Percentiles rank a stretch among this genome's conserved stretches.
phyloP scores from a whole-genome alignment of 2,113 vertebrate species.

The Neogale vison region DNA sequence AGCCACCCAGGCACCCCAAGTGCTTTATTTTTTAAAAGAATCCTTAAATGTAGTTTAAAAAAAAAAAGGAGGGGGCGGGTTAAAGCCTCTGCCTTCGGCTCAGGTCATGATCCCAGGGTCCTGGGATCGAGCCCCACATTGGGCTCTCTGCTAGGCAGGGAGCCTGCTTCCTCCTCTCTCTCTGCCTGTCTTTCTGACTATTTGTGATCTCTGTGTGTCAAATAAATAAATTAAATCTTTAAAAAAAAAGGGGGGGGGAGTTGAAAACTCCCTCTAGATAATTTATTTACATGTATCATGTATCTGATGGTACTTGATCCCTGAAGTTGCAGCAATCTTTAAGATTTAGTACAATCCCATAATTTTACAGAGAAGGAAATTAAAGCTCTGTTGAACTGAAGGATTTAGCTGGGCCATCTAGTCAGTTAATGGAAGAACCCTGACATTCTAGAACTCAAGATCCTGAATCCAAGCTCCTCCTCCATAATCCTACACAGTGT shows the following conservation, averaged over 20 bases:
- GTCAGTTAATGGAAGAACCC: not conserved
- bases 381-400: not conserved
- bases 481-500: not conserved
- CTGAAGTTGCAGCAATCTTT: not conserved
- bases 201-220: too few relatives aligned
- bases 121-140: too few relatives aligned
- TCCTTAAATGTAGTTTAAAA: not conserved
- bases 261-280: not conserved
- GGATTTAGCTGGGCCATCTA: not conserved
- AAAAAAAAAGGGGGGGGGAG: not conserved
- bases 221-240: too few relatives aligned
- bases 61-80: not conserved
- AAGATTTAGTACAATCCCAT: not conserved
- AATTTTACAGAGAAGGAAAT: not conserved
- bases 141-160: too few relatives aligned
- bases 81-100: too few relatives aligned
- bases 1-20: too few relatives aligned
- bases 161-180: too few relatives aligned
- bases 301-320: not conserved
- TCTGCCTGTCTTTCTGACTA: too few relatives aligned
- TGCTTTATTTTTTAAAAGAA: constrained; percentile 1
- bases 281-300: not conserved
- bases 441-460: not conserved
- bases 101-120: too few relatives aligned
- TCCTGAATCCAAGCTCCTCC: not conserved